A percentile compares a stretch with the other conserved stretches of the same genome.
Conservation (phyloP, 2,797 vertebrate species). For the Mus minutoides region DNA sequence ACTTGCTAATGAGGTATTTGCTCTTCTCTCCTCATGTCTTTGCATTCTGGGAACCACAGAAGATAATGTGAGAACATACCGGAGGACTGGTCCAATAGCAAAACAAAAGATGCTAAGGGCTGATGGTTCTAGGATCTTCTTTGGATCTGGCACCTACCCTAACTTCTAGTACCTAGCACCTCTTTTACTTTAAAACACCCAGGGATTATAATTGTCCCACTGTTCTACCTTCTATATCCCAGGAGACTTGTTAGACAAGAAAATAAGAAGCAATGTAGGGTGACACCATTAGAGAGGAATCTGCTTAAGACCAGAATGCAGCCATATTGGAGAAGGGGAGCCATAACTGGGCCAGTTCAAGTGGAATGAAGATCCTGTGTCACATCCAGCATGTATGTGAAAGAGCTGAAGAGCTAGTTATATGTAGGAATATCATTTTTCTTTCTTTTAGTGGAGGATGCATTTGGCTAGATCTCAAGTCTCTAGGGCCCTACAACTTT, state of each 20-base stretch:
- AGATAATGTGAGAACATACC: neutral
- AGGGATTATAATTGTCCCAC: neutral
- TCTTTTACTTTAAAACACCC: neutral
- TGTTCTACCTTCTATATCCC: neutral
- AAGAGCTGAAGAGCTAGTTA: neutral
- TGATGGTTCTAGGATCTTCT: neutral
- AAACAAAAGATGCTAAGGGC: neutral
- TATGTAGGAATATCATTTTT: constrained; percentile 6
- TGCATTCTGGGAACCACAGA: neutral
- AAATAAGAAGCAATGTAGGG: neutral
- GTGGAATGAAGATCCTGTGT: neutral
- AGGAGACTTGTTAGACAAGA: constrained; percentile 17
- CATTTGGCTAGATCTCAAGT: neutral
- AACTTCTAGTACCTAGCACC: neutral
- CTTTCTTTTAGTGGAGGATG: neutral
- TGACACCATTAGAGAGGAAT: neutral
- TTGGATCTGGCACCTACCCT: neutral
- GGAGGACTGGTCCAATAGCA: neutral
- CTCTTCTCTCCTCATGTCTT: neutral
- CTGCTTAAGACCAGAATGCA: neutral
- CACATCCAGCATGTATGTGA: neutral
- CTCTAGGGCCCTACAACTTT: neutral
- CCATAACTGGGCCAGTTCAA: neutral
- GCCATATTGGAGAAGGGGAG: neutral
- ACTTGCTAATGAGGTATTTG: neutral